Percentiles rank a stretch among this genome's conserved stretches.
These are phyloP conservation scores for Dicranocentrus wangi DNA, from an alignment of 2,888 invertebrate genomes.

Conservation along the genomic window DNA sequence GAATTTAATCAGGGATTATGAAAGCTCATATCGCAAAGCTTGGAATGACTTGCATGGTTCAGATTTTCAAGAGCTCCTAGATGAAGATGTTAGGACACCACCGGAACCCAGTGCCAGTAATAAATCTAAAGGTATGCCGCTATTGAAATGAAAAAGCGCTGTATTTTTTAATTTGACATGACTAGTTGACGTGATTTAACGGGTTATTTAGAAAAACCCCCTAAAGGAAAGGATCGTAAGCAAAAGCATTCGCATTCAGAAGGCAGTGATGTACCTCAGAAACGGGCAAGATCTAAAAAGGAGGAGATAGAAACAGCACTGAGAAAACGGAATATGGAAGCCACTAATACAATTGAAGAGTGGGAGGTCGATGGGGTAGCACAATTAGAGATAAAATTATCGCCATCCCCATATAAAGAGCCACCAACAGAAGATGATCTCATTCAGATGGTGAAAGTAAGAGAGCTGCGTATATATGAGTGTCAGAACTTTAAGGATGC, in stretches of 20 bases:
- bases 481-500: too few species aligned
- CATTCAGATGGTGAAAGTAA: slow-evolving; percentile 82
- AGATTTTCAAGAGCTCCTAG: slow-evolving; percentile 65
- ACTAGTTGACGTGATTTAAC: too few species aligned
- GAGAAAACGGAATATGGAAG: slow-evolving; percentile 67
- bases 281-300: slow-evolving; percentile 65
- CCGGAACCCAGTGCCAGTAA: slow-evolving; percentile 17
- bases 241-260: slow-evolving; percentile 56
- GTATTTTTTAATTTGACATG: too few species aligned
- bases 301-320: slow-evolving; percentile 68
- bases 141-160: too few species aligned
- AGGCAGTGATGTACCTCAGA: slow-evolving; percentile 25
- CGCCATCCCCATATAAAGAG: slow-evolving; percentile 78
- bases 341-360: slow-evolving; percentile 69
- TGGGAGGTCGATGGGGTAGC: slow-evolving; percentile 71
- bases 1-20: slow-evolving; percentile 85
- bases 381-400: slow-evolving; percentile 70
- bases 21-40: slow-evolving; percentile 75
- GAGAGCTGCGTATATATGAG: neutral
- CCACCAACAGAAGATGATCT: slow-evolving; percentile 95
- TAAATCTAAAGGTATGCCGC: slow-evolving; percentile 36
- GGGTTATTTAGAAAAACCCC: slow-evolving; percentile 42
- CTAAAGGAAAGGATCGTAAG: slow-evolving; percentile 49
- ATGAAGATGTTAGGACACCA: slow-evolving; percentile 40
- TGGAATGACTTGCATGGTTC: slow-evolving; percentile 71